A percentile compares a stretch with the other conserved stretches of the same genome.
Conservation (phyloP, 2,113 vertebrate species). For the Casuarius casuarius region DNA sequence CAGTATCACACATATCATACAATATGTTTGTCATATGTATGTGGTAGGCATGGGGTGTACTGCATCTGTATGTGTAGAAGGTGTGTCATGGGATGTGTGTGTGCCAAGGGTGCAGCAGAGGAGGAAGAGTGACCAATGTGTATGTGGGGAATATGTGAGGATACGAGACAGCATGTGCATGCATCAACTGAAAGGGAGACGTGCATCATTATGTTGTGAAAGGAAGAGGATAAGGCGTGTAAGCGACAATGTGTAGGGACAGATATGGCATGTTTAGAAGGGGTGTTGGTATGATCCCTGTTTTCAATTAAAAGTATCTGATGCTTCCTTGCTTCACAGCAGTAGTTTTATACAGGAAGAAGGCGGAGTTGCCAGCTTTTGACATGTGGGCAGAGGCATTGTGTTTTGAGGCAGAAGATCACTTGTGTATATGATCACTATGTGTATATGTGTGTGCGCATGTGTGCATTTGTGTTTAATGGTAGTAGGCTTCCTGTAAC, state of each 20-base stretch:
- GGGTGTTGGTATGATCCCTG: not conserved
- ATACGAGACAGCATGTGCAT: rapidly evolving
- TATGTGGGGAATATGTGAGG: not conserved
- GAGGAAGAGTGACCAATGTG: not conserved
- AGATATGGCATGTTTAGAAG: not conserved
- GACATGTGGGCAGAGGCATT: rapidly evolving
- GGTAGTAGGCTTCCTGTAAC: not conserved
- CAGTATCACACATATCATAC: too few relatives aligned
- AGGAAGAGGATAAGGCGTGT: not conserved
- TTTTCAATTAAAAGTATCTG: not conserved
- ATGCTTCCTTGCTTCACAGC: not conserved
- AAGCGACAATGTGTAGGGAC: not conserved
- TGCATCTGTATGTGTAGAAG: rapidly evolving
- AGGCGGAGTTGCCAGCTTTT: not conserved
- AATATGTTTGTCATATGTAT: not conserved
- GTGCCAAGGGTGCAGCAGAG: not conserved
- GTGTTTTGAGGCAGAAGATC: not conserved
- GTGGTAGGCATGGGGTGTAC: not conserved
- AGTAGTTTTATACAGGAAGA: not conserved
- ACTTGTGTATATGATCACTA: not conserved
- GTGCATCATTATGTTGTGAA: not conserved
- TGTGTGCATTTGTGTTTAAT: not conserved
- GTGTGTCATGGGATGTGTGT: rapidly evolving
- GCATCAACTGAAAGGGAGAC: not conserved
- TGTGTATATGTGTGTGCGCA: not conserved